These are phyloP conservation scores for Cricetomys ansorgei DNA, from an alignment of 2,113 vertebrate genomes.

Conservation along the genomic window DNA sequence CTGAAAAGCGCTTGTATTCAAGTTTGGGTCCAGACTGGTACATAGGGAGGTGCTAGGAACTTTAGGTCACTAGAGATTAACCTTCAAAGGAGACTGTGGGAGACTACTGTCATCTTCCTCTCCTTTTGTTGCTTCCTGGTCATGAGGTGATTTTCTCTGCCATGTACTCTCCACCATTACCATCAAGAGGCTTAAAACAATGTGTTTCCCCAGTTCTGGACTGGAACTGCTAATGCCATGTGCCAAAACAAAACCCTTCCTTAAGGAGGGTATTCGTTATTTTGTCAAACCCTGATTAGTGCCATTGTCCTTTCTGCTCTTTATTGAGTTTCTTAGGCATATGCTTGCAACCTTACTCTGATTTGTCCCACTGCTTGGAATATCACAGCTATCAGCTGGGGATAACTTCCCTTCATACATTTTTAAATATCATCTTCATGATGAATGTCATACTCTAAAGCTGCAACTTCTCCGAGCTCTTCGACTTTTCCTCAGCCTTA, in stretches of 20 bases:
- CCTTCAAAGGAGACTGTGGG: rapidly evolving
- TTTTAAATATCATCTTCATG: background rate
- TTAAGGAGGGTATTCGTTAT: background rate
- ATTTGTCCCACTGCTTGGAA: background rate
- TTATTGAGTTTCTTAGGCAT: background rate
- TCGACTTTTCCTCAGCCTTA: background rate
- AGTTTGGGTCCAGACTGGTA: no score
- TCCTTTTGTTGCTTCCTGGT: background rate
- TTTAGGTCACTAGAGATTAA: background rate
- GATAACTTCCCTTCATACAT: background rate
- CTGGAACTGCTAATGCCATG: background rate
- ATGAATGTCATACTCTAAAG: background rate
- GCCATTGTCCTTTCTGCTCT: background rate
- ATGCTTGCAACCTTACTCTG: background rate
- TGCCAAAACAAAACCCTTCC: background rate
- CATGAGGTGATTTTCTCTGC: no score
- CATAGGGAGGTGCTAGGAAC: background rate
- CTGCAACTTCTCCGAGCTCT: background rate
- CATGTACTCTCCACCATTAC: rapidly evolving
- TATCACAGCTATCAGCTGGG: background rate
- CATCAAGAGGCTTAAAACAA: no score
- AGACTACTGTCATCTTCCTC: background rate
- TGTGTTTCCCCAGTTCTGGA: no score
- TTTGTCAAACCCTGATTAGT: background rate
- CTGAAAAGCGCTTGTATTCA: background rate